Conservation (phyloP, 1,140 invertebrate genomes). For the Phenacoccus solenopsis region DNA sequence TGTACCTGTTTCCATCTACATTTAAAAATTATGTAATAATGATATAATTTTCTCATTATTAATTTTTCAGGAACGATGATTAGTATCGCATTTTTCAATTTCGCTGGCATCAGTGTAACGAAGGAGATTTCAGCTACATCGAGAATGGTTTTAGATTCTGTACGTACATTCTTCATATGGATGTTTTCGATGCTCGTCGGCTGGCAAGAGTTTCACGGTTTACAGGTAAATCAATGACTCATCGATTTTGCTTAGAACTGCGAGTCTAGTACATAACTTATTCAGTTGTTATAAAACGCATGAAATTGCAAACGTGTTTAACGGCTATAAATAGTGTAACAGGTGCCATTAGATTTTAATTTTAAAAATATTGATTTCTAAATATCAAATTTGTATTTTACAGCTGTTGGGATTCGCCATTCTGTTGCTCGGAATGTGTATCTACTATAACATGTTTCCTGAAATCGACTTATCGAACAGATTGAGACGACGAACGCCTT, state of each 20-base stretch:
- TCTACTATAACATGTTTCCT: constrained; percentile 49
- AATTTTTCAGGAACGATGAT: constrained; percentile 65
- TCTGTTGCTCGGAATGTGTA: constrained; percentile 58
- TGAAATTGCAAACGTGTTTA: not conserved
- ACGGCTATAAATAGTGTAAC: not conserved
- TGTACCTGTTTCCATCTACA: not conserved
- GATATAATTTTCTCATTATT: not conserved
- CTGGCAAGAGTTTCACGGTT: constrained; percentile 68
- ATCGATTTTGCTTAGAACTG: constrained; percentile 14
- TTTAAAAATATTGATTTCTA: not conserved
- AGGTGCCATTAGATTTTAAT: not conserved
- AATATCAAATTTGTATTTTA: constrained; percentile 27
- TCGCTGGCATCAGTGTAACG: constrained; percentile 88
- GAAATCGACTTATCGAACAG: not conserved
- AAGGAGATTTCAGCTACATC: constrained; percentile 88
- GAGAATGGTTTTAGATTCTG: constrained; percentile 80
- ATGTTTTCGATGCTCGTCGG: constrained; percentile 53
- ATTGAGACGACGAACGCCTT: not conserved
- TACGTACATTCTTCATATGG: constrained; percentile 85
- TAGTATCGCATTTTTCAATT: constrained; percentile 94
- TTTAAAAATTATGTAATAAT: too few species aligned
- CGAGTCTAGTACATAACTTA: constrained; percentile 20
- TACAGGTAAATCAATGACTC: constrained; percentile 45
- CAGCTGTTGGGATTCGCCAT: constrained; percentile 57
- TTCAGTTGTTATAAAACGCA: constrained; percentile 21